Percentiles rank a stretch among this genome's conserved stretches.
Conservation (phyloP, 2,113 vertebrate species). For the Coptodon rendalli region DNA sequence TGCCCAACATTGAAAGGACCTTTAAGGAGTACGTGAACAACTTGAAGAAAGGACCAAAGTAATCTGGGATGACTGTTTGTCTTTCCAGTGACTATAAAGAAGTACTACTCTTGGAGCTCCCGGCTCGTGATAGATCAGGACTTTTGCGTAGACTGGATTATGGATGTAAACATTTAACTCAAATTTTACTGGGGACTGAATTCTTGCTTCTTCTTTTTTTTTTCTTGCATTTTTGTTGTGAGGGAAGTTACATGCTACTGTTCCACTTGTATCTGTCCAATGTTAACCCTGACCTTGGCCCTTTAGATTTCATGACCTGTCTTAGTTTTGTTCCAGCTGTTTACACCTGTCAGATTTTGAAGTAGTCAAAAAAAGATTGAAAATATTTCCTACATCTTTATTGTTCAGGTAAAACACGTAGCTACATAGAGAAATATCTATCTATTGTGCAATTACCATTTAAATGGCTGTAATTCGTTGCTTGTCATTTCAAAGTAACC, state of each 20-base stretch:
- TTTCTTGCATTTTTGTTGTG: not conserved
- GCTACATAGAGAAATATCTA: not conserved
- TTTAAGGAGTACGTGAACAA: slow-evolving; percentile 79
- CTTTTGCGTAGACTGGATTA: not conserved
- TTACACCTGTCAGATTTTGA: not conserved
- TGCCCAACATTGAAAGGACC: slow-evolving; percentile 87
- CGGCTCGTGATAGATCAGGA: not conserved
- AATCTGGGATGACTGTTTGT: not conserved
- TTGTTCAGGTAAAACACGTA: not conserved
- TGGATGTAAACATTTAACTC: not conserved
- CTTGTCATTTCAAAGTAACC: not conserved
- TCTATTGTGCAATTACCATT: not conserved
- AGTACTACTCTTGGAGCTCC: not conserved
- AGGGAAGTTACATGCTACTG: not conserved
- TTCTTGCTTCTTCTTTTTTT: not conserved
- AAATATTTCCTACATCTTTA: not conserved
- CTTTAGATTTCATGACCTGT: not conserved
- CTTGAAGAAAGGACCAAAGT: slow-evolving; percentile 82
- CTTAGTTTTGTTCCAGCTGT: slow-evolving; percentile 5
- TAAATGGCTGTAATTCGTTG: not conserved
- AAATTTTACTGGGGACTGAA: slow-evolving; percentile 12
- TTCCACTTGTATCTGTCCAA: not conserved
- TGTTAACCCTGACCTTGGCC: not conserved
- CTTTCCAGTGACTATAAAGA: not conserved
- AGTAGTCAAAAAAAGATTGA: not conserved